Conservation (phyloP, 2,797 vertebrate genomes). For the Pterois miles region DNA sequence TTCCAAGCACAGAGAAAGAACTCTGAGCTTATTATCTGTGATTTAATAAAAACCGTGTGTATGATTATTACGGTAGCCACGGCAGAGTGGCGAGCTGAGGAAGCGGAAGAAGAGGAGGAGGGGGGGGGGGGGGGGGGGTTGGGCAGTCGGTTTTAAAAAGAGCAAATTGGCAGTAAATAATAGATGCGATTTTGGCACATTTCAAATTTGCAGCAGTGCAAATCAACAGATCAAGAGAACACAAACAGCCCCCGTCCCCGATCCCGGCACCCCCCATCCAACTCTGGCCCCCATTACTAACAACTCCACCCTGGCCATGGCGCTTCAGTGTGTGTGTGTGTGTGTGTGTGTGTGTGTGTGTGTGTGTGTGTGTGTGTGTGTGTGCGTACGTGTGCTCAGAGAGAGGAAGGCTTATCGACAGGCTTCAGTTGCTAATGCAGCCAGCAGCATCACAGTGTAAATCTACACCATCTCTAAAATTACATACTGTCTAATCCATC, state of each 20-base stretch:
- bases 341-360: slow-evolving; percentile 2
- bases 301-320: slow-evolving; percentile 66
- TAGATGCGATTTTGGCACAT: slow-evolving; percentile 85
- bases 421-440: slow-evolving; percentile 82
- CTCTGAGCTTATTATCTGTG: slow-evolving; percentile 70
- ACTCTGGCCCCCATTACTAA: slow-evolving; percentile 77
- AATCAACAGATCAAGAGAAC: slow-evolving; percentile 85
- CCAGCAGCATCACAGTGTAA: slow-evolving; percentile 82
- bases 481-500: slow-evolving; percentile 78
- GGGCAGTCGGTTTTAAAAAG: slow-evolving; percentile 71
- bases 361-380: slow-evolving; percentile 10
- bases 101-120: slow-evolving; percentile 22
- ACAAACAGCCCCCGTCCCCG: slow-evolving; percentile 67
- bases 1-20: slow-evolving; percentile 68
- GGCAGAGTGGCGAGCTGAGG: slow-evolving; percentile 49
- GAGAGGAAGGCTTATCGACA: slow-evolving; percentile 78
- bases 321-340: slow-evolving; percentile 29
- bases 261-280: slow-evolving; percentile 53
- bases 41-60: slow-evolving; percentile 74
- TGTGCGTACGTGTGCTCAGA: slow-evolving; percentile 37
- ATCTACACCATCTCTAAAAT: slow-evolving; percentile 85
- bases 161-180: slow-evolving; percentile 87
- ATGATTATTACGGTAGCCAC: slow-evolving; percentile 64
- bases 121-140: neutral
- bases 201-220: slow-evolving; percentile 81